Base-by-base conservation (phyloP, 1,140 invertebrate species). In the Drosophila quadrilineata region DNA sequence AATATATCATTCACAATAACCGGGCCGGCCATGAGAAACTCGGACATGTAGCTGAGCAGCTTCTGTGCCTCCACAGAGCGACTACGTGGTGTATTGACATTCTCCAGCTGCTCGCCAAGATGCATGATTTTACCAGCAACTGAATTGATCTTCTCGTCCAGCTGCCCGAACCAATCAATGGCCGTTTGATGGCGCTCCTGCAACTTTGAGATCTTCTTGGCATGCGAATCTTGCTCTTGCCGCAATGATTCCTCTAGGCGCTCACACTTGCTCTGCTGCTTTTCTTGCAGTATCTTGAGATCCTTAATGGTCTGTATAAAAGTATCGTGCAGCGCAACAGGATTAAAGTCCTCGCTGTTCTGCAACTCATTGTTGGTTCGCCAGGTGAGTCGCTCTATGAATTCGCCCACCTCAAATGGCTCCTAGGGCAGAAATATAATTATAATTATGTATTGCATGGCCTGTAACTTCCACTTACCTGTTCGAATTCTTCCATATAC, bases 51-150 rank as follows among this genome's bases (percentile, higher is more conserved):
- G 71, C 94, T 95, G 91, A 99, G 96, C 3, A 99, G 89, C 80
- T 96, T 96, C 87, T 98, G 95, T 3, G 98, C 98, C 89, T 99
- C 98, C 3, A 97, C 97, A 5, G 98, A 97, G 72, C 98, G 91
- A 41, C 97, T 94, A 75, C 98, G 91, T 0, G 98, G 98, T 0
- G 95, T 97, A 90, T 99, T 98, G 0, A 99, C 97, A 82, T 96
- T 98, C 89, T 99, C 98, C 21, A 99, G 90, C 86, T 99, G 98
- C 90, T 99, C 98, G 0, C 98, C 98, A 9, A 99, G 92, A 91
- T 99, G 98, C 43, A 99, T 94, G 10, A 99, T 98, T 91, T 99
- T 98, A 0, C 97, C 98, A 0, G 98, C 98, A 38, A 99, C 98
- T 76, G 95, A 95, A 85, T 98, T 99, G 70, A 99, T 99, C 88